These are phyloP conservation scores for Crossocerus cetratus DNA, from an alignment of 2,888 invertebrate species.

Conservation along the genomic window DNA sequence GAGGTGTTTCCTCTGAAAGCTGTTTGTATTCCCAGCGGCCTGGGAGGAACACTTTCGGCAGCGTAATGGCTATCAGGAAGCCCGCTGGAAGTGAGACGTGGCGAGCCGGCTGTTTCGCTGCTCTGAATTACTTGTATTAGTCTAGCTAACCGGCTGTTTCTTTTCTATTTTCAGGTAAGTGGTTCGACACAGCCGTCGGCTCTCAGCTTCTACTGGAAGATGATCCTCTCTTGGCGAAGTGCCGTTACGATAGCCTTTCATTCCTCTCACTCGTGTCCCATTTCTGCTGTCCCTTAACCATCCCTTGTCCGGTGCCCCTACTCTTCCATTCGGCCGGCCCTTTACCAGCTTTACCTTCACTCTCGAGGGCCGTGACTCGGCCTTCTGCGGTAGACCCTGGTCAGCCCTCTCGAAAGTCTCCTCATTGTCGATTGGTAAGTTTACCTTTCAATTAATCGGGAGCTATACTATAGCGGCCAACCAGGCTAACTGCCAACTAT, in stretches of 20 bases:
- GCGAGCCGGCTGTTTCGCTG: slow-evolving; percentile 29
- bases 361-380: slow-evolving; percentile 21
- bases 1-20: no score
- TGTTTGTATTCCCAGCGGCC: no score
- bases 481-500: slow-evolving; percentile 72
- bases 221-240: slow-evolving; percentile 26
- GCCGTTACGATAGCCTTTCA: slow-evolving; percentile 23
- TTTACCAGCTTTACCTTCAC: no score
- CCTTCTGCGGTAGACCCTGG: slow-evolving; percentile 14
- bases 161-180: slow-evolving; percentile 67
- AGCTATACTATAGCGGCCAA: slow-evolving; percentile 64
- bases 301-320: slow-evolving; percentile 51
- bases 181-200: slow-evolving; percentile 35
- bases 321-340: slow-evolving; percentile 40
- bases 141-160: slow-evolving; percentile 60
- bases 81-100: slow-evolving; percentile 11
- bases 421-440: slow-evolving; percentile 71
- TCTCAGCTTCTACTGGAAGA: slow-evolving; percentile 15
- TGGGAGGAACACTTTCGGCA: no score
- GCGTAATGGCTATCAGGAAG: slow-evolving; percentile 11
- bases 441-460: slow-evolving; percentile 75
- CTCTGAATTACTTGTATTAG: slow-evolving; percentile 60
- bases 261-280: neutral
- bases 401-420: slow-evolving; percentile 69
- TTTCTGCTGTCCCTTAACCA: slow-evolving; percentile 22